Evolutionary conservation across 2,113 vertebrate genomes (phyloP), one percentile per base, ranked within the genome.

Genomic region (Phasianus colchicus): DNA sequence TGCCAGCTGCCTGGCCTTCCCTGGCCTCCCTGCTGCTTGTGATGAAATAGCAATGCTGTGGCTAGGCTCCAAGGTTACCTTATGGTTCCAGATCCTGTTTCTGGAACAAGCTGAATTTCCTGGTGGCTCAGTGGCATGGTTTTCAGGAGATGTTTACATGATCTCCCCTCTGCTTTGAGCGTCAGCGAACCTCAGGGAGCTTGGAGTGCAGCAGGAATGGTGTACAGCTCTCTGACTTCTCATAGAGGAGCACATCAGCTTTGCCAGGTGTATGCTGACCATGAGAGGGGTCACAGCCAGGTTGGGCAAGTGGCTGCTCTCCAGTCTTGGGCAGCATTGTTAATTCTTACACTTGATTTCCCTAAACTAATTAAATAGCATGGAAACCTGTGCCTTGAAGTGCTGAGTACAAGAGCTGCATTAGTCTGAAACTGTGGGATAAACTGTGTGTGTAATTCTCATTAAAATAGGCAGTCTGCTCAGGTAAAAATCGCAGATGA

Each of bases 71-170:
- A 92, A 48, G 55, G n/a, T 38, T 69, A 67, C 55, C 69, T 36
- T 73, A 75, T 55, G 69, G 67, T 64, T 75, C 65, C 80, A 73
- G 61, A 82, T 45, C 78, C 84, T 73, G 78, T 43, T 93, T 64
- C 69, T 91, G 65, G 88, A 88, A 85, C 63, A 22, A 83, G 83
- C 52, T 76, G 61, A 36, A 45, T 83, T 87, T 92, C 78, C 72
- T 54, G 45, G 67, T 90, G 88, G 74, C 72, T 90, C 34, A 22
- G 78, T 36, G 76, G 79, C 84, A 86, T 10, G 3, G 60, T 45
- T 89, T 89, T 83, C 78, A n/a, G 82, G 73, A 94, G 83, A 73
- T 92, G 77, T 88, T 91, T 74, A 47, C 48, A 2, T 0, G 2
- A 21, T 76, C 47, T 86, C 54, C 48, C 30, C 43, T 89, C 58